phyloP scores from a whole-genome alignment of 30 jellyfish, hydroid and myxozoan genomes.

The Calvadosia cruxmelitensis region DNA sequence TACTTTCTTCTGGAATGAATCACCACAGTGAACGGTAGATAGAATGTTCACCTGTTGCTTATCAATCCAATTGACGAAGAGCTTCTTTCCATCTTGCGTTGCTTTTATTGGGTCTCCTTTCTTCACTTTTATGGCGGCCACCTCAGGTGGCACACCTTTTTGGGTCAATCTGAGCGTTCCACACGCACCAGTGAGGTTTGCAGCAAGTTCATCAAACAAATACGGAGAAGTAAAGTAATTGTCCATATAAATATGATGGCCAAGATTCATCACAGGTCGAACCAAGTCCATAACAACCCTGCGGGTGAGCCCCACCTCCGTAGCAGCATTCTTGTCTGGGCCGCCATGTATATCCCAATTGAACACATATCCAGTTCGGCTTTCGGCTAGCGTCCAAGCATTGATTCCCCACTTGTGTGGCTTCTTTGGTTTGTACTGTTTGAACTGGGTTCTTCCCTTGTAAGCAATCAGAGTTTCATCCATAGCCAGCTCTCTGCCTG shows the following conservation, averaged over 20 bases:
- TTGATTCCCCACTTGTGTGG: constrained; percentile 23
- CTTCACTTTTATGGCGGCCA: neutral
- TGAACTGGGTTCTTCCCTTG: constrained; percentile 15
- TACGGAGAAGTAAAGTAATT: too few species aligned
- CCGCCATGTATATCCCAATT: constrained; percentile 14
- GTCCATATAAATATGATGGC: too few species aligned
- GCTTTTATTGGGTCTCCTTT: neutral
- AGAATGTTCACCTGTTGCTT: constrained; percentile 6
- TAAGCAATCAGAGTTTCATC: constrained; percentile 16
- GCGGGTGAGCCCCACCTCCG: constrained; percentile 13
- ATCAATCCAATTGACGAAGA: constrained; percentile 14
- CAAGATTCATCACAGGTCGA: constrained; percentile 3
- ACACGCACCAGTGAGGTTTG: constrained; percentile 10
- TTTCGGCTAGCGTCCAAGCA: constrained; percentile 17
- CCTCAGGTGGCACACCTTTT: constrained; percentile 15
- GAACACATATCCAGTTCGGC: constrained; percentile 19
- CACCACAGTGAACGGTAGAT: constrained; percentile 1
- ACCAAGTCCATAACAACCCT: constrained; percentile 11
- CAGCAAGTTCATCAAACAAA: too few species aligned
- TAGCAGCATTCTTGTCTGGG: neutral
- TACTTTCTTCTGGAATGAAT: constrained; percentile 4
- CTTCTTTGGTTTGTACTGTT: constrained; percentile 22
- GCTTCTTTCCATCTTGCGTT: neutral
- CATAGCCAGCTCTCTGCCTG: constrained; percentile 15
- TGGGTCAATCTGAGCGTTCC: constrained; percentile 5